These are phyloP conservation scores for Craterocephalus amniculus DNA, from an alignment of 2,797 vertebrate genomes.

Conservation along the genomic window DNA sequence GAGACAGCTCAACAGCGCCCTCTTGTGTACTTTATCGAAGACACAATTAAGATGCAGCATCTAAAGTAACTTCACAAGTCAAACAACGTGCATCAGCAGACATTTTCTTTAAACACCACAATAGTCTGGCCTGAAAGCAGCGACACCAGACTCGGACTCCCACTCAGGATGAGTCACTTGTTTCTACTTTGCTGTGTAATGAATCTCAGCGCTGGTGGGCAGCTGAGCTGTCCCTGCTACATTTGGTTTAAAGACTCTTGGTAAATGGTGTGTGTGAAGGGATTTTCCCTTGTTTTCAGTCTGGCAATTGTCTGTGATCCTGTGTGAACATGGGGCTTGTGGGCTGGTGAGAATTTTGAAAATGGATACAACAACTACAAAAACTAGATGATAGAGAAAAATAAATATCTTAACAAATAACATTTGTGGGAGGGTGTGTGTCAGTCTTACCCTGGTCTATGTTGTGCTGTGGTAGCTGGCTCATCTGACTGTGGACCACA, in stretches of 20 bases:
- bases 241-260: constrained; percentile 10
- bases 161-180: constrained; percentile 53
- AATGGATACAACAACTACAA: too few relatives aligned
- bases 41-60: neutral
- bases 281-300: constrained; percentile 50
- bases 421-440: neutral
- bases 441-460: constrained; percentile 93
- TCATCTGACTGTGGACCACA: constrained; percentile 97
- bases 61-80: neutral
- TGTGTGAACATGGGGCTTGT: constrained; percentile 12
- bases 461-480: constrained; percentile 97
- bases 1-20: constrained; percentile 36
- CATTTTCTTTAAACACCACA: constrained; percentile 22
- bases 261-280: constrained; percentile 15
- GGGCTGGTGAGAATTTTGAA: neutral
- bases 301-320: too few relatives aligned
- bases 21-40: constrained; percentile 47
- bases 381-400: neutral
- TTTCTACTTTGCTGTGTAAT: constrained; percentile 58
- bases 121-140: neutral
- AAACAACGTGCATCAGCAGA: neutral
- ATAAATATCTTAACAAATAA: neutral
- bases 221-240: constrained; percentile 23
- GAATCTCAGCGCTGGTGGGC: constrained; percentile 52
- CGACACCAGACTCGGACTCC: constrained; percentile 6